Evolutionary conservation across 2,113 vertebrate species (phyloP).

Genomic region (Albula goreensis): DNA sequence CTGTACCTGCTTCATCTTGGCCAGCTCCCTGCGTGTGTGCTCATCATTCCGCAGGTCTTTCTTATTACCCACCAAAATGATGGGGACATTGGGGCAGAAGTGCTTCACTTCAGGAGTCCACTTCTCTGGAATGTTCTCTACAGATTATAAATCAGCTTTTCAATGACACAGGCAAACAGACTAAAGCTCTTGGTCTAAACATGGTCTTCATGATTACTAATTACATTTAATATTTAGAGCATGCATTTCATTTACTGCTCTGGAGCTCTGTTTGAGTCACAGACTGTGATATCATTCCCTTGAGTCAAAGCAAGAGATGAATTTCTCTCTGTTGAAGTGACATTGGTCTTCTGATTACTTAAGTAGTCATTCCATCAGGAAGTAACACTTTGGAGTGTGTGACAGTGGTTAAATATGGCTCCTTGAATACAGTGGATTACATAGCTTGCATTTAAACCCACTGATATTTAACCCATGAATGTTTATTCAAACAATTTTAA

Average conservation of each 20-base stretch:
- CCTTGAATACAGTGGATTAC: background rate
- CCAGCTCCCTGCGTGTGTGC: constrained; percentile 88
- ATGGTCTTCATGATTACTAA: too few relatives aligned
- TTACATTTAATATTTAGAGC: too few relatives aligned
- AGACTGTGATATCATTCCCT: background rate
- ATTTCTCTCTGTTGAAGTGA: background rate
- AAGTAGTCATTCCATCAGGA: too few relatives aligned
- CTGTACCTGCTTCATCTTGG: constrained; percentile 96
- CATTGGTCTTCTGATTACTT: background rate
- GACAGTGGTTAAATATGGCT: too few relatives aligned
- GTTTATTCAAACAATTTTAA: background rate
- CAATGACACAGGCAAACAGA: too few relatives aligned
- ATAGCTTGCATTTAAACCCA: background rate
- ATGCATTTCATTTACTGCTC: too few relatives aligned
- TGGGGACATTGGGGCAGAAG: constrained; percentile 97
- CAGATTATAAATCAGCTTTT: background rate
- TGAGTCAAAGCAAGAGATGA: background rate
- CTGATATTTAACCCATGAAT: too few relatives aligned
- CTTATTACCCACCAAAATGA: constrained; percentile 97
- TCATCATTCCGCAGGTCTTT: constrained; percentile 95
- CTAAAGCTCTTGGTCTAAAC: too few relatives aligned
- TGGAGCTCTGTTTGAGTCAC: background rate
- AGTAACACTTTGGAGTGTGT: too few relatives aligned
- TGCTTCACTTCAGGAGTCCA: constrained; percentile 98
- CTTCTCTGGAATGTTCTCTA: constrained; percentile 98